Base-by-base conservation (phyloP, 2,888 invertebrate genomes). In the Piscicola geometra region DNA sequence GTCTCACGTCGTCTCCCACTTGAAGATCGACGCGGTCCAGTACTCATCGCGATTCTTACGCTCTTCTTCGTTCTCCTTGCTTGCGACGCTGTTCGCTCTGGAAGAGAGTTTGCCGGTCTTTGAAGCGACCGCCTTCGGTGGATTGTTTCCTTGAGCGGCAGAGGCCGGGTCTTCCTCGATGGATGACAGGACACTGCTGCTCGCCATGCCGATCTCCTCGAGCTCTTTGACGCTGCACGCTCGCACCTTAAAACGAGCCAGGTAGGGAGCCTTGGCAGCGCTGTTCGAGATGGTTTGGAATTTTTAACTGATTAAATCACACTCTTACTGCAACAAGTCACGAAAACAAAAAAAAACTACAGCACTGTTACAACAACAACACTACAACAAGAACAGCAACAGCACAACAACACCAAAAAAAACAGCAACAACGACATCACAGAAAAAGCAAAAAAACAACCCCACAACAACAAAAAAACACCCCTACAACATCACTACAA, bases 21-120 rank as follows among this genome's bases (percentile, higher is more conserved):
- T 99, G 83, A 99, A 99, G 81, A 99, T 99, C 79, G 97, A 97
- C 5, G 96, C 96, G 85, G 98, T 98, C 96, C 95, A 96, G 25
- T 90, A 88, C 81, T 93, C 64, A 1, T 32, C 25, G 12, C 75
- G 35, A 9, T 18, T 12, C 18, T 50, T 56, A n/a, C 28, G 52
- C 32, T 52, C 56, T 30, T 72, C 15, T 12, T 18, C 9, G 9
- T 5, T 41, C 32, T 28, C 21, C 2, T 60, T 52, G 12, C 52
- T 69, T 1, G 28, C 21, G 1, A 35, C 25, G 47, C 72, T 56
- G 47, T 1, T 5, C 1, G 1, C 25, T 21, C 30, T 33, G 25
- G 41, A 9, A 15, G 41, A 41, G 5, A 9, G 25, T 56, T 41
- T 25, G 28, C 56, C 35, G n/a, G n/a, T n/a, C n/a, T n/a, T n/a